Base-by-base conservation (phyloP, 2,797 vertebrate genomes). In the Acanthurus lineatus region DNA sequence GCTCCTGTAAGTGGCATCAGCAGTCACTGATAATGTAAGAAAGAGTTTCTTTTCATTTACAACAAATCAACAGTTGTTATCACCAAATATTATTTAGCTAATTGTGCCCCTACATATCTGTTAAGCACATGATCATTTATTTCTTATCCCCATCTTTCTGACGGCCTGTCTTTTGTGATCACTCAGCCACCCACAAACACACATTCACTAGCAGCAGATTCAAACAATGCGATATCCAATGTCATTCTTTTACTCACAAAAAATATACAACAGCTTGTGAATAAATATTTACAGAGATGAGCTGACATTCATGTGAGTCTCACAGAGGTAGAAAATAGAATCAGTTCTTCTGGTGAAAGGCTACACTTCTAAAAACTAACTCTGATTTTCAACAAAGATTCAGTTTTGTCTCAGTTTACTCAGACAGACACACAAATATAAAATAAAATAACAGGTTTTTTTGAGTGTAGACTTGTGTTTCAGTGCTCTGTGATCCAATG, bases 251-350 rank as follows among this genome's bases (percentile, higher is more conserved):
- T 76, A 82, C 75, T 86, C 61, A 73, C 19, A 80, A 63, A 87
- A 69, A 79, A 47, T 32, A 53, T 57, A 67, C 28, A 83, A 72
- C 64, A 53, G 10, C 6, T 52, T 17, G 68, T 7, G 19, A 76
- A 85, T 72, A 77, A 72, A 87, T 80, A 81, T 89, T 61, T 81
- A 82, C 81, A 87, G 65, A 73, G 19, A 54, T 71, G 82, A 84
- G 66, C 86, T 85, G 66, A 90, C 76, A 81, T 86, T 86, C 63
- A 78, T 60, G 22, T 59, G 72, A 82, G 63, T 79, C 67, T 61
- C 56, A 45, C 16, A 32, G 90, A 92, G 92, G 90, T 91, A 91
- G 88, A 86, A 79, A 77, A 35, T 15, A 32, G 6, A 76, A 77
- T 42, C 14, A 0, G 8, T 32, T 70, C 60, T 47, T 80, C 40